These are phyloP conservation scores for Cuniculus paca DNA, from an alignment of 2,797 vertebrate genomes.

Conservation along the genomic window DNA sequence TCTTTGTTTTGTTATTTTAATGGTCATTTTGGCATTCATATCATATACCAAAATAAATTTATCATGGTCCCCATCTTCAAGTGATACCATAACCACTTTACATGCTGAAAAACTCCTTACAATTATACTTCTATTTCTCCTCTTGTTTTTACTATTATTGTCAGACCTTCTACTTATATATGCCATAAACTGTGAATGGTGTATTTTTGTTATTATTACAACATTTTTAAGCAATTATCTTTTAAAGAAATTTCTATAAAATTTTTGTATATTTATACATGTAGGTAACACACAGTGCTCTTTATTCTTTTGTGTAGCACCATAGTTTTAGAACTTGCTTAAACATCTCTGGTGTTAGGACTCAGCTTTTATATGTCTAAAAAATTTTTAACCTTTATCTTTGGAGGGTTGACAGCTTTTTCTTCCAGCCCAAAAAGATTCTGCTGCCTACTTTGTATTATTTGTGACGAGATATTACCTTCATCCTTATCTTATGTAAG, in stretches of 20 bases:
- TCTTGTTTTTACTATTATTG: background rate
- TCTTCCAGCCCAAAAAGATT: background rate
- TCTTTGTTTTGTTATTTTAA: constrained; percentile 34
- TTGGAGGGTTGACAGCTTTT: background rate
- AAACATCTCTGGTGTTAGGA: background rate
- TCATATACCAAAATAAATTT: background rate
- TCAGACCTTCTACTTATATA: background rate
- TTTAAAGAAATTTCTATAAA: constrained; percentile 3
- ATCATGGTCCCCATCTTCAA: background rate
- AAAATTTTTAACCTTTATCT: background rate
- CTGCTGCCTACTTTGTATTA: background rate
- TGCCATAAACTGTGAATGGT: background rate
- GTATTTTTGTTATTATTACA: background rate
- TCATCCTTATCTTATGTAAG: background rate
- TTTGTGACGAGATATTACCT: background rate
- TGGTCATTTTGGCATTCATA: background rate
- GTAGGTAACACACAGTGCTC: background rate
- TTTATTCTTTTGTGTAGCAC: constrained; percentile 26
- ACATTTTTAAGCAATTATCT: background rate
- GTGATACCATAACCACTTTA: background rate
- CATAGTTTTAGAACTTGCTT: background rate
- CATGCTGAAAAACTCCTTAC: background rate
- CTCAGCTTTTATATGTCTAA: background rate
- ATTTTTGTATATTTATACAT: background rate
- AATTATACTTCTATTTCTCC: background rate